Evolutionary conservation across 2,888 invertebrate species (phyloP).

Genomic region (Cephus pulcher): DNA sequence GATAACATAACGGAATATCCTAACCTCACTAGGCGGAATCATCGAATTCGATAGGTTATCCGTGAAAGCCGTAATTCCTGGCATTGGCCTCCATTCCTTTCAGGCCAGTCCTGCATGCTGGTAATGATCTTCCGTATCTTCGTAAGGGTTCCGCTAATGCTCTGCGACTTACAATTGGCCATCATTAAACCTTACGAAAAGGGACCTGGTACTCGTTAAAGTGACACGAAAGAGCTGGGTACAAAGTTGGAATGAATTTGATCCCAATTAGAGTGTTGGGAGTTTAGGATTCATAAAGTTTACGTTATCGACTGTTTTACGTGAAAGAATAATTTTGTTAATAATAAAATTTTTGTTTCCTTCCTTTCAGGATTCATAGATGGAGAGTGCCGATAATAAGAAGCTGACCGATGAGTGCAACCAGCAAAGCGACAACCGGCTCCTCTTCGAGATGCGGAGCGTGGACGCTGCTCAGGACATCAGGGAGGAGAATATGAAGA

Average conservation of each 20-base stretch:
- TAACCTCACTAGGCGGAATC: not conserved
- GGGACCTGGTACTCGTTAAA: not conserved
- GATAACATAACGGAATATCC: not conserved
- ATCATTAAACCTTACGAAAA: not conserved
- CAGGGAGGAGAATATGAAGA: constrained; percentile 37
- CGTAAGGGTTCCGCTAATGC: not conserved
- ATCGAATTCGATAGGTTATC: not conserved
- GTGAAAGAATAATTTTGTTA: not conserved
- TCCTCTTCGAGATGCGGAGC: constrained; percentile 33
- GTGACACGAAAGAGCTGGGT: not conserved
- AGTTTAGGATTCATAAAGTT: not conserved
- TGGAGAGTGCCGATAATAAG: constrained; percentile 57
- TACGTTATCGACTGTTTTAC: not conserved
- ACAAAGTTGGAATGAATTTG: not conserved
- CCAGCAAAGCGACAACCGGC: constrained; percentile 38
- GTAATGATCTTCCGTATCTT: not conserved
- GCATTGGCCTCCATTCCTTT: not conserved
- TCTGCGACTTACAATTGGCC: not conserved
- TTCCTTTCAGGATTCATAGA: constrained; percentile 49
- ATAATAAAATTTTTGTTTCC: not conserved
- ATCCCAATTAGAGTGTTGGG: not conserved
- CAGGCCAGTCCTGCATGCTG: not conserved
- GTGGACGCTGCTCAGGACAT: constrained; percentile 27
- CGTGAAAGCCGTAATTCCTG: not conserved
- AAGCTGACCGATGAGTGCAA: constrained; percentile 55